A percentile compares a stretch with the other conserved stretches of the same genome.
Conservation (phyloP, 1,140 invertebrate genomes). For the Elymnias hypermnestra region DNA sequence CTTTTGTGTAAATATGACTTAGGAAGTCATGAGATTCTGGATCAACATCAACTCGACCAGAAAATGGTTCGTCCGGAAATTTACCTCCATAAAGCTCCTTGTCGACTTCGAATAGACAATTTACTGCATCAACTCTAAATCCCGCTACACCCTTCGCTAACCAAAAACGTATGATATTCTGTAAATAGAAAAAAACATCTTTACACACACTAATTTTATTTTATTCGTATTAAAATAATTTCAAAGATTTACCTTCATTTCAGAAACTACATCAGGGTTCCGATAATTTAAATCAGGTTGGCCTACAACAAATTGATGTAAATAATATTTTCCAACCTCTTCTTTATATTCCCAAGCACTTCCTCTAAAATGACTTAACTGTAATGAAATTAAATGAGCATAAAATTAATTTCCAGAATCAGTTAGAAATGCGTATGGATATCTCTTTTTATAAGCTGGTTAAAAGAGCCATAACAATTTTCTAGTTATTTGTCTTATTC, state of each 20-base stretch:
- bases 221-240: no score
- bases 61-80: conserved; percentile 77
- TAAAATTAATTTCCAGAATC: no score
- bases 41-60: conserved; percentile 56
- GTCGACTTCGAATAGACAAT: conserved; percentile 79
- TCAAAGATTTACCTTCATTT: no score
- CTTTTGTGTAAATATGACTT: conserved; percentile 80
- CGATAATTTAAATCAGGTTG: conserved; percentile 88
- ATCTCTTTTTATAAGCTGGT: no score
- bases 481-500: no score
- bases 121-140: conserved; percentile 82
- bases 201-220: no score
- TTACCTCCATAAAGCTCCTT: conserved; percentile 49
- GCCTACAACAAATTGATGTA: conserved; percentile 82
- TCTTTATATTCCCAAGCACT: conserved; percentile 85
- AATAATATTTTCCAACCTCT: conserved; percentile 82
- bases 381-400: conserved; percentile 6
- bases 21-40: conserved; percentile 77
- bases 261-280: conserved; percentile 80
- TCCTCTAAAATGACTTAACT: conserved; percentile 81
- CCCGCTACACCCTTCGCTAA: conserved; percentile 85
- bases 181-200: no score
- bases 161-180: conserved; percentile 84
- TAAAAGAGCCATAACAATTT: no score
- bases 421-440: no score